A percentile compares a stretch with the other conserved stretches of the same genome.
Conservation (phyloP, 2,888 invertebrate genomes). For the Andrena camellia region DNA sequence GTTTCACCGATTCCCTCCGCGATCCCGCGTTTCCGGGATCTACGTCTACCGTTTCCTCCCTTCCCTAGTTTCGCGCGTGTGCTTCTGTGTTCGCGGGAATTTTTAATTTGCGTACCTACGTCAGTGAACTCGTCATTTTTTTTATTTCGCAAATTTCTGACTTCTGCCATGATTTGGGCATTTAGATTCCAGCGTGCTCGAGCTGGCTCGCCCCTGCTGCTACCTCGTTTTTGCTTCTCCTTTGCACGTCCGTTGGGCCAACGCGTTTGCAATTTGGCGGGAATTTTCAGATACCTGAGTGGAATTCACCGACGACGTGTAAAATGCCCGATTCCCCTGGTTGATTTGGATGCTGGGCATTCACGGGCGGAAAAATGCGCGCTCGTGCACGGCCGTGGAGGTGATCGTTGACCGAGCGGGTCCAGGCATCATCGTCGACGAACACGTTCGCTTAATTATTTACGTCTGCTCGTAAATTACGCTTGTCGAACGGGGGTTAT, state of each 20-base stretch:
- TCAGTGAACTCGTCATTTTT: too few species aligned
- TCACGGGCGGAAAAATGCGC: slow-evolving; percentile 26
- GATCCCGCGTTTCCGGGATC: slow-evolving; percentile 2
- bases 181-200: too few species aligned
- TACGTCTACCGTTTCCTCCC: not conserved
- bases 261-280: not conserved
- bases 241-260: not conserved
- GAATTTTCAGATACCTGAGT: not conserved
- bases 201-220: too few species aligned
- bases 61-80: not conserved
- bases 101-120: not conserved
- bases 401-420: slow-evolving; percentile 17
- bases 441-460: slow-evolving; percentile 63
- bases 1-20: slow-evolving; percentile 14
- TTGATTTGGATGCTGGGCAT: slow-evolving; percentile 13
- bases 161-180: too few species aligned
- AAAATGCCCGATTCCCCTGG: not conserved
- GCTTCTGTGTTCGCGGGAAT: not conserved
- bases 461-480: slow-evolving; percentile 63
- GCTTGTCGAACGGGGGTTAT: slow-evolving; percentile 60
- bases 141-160: too few species aligned
- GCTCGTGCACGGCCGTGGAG: slow-evolving; percentile 19
- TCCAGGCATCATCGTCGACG: slow-evolving; percentile 35
- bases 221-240: not conserved
- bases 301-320: not conserved